phyloP scores from a whole-genome alignment of 1,140 invertebrate genomes.

The Drosophila carrolli region DNA sequence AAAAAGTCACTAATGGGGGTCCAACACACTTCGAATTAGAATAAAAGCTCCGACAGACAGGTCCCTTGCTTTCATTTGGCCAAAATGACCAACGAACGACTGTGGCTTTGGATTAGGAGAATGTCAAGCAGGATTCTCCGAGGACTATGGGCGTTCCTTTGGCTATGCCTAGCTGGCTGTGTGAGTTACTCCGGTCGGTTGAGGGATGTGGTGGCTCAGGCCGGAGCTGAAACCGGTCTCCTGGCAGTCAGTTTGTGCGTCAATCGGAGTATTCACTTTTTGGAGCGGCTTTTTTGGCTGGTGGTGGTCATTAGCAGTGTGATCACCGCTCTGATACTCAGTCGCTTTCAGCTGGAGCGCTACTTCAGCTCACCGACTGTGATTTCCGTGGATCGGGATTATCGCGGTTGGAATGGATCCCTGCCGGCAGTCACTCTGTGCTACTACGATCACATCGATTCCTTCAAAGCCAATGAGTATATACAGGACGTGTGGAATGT shows the following conservation, averaged over 20 bases:
- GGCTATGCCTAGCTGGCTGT: background rate
- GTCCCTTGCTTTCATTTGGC: slow-evolving; percentile 11
- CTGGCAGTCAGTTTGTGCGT: slow-evolving; percentile 63
- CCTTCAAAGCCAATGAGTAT: slow-evolving; percentile 72
- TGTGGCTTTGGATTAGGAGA: slow-evolving; percentile 9
- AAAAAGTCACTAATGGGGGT: background rate
- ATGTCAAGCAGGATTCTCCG: slow-evolving; percentile 1
- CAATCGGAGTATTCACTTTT: slow-evolving; percentile 48
- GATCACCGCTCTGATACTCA: slow-evolving; percentile 49
- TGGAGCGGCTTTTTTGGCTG: slow-evolving; percentile 70
- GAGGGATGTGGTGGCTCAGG: slow-evolving; percentile 43
- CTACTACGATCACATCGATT: slow-evolving; percentile 85
- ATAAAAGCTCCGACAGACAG: slow-evolving; percentile 20
- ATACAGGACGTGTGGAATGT: slow-evolving; percentile 81
- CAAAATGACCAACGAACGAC: slow-evolving; percentile 13
- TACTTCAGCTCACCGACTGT: slow-evolving; percentile 87
- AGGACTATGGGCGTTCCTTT: background rate
- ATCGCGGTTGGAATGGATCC: slow-evolving; percentile 88
- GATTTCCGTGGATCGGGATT: slow-evolving; percentile 88
- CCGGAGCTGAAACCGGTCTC: slow-evolving; percentile 66
- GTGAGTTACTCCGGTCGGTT: slow-evolving; percentile 5
- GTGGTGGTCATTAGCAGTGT: slow-evolving; percentile 51
- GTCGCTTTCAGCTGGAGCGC: slow-evolving; percentile 69
- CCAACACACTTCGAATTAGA: background rate
- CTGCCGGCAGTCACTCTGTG: slow-evolving; percentile 87